Conservation (phyloP, 1,140 invertebrate genomes). For the Drosophila busckii region DNA sequence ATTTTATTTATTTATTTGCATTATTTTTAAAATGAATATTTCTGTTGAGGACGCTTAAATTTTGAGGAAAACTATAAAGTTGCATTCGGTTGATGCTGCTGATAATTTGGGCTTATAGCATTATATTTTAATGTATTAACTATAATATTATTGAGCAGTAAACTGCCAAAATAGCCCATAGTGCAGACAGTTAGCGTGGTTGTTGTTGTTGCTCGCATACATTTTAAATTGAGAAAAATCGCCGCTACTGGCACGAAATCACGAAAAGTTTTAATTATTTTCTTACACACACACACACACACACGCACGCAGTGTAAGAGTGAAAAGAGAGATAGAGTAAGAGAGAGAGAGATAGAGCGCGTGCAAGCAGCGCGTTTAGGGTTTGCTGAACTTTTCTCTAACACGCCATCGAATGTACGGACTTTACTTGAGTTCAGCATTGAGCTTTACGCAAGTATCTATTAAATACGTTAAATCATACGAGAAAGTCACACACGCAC, state of each 20-base stretch:
- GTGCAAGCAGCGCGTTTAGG: conserved; percentile 5
- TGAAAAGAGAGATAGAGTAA: neutral
- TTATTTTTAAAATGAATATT: too few species aligned
- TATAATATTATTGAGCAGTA: too few species aligned
- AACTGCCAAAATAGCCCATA: too few species aligned
- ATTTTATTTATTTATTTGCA: too few species aligned
- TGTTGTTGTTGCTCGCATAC: conserved; percentile 53
- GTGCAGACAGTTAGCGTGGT: conserved; percentile 16
- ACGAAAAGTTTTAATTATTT: conserved; percentile 77
- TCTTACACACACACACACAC: conserved; percentile 67
- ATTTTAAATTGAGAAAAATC: conserved; percentile 77
- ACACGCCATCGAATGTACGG: conserved; percentile 30
- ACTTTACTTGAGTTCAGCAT: conserved; percentile 2
- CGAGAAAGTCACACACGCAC: conserved; percentile 16
- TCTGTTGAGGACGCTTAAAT: too few species aligned
- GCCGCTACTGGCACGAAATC: conserved; percentile 72
- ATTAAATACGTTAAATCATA: conserved; percentile 68
- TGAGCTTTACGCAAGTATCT: neutral
- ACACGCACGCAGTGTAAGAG: conserved; percentile 21
- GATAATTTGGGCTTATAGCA: too few species aligned
- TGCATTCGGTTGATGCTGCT: too few species aligned
- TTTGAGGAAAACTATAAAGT: too few species aligned
- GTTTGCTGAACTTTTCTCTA: conserved; percentile 43
- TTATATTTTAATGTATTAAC: too few species aligned
- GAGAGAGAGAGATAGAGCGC: neutral